phyloP scores from a whole-genome alignment of 2,888 invertebrate species.

The Himalopsyche tibetana region DNA sequence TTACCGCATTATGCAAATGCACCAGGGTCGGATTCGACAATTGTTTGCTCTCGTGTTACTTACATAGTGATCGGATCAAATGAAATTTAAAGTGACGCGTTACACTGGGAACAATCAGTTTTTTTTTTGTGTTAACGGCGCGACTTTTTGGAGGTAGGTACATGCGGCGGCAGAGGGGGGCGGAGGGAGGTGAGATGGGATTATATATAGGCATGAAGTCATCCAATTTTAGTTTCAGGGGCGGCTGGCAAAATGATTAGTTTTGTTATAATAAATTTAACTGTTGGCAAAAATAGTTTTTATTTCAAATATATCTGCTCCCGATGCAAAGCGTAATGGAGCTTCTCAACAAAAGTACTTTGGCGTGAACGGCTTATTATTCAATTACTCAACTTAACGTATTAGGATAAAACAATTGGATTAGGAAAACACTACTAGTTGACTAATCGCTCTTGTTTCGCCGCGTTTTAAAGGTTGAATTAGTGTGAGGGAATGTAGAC shows the following conservation, averaged over 20 bases:
- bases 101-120: constrained; percentile 54
- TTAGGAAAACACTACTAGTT: too few relatives aligned
- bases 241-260: constrained; percentile 44
- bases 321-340: too few relatives aligned
- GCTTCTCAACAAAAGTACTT: too few relatives aligned
- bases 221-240: constrained; percentile 54
- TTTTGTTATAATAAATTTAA: too few relatives aligned
- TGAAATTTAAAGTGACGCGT: constrained; percentile 52
- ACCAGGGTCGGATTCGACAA: constrained; percentile 34
- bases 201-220: constrained; percentile 63
- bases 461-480: too few relatives aligned
- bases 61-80: constrained; percentile 46
- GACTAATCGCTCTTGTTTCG: too few relatives aligned
- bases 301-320: too few relatives aligned
- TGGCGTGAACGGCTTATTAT: too few relatives aligned
- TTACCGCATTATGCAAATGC: constrained; percentile 21
- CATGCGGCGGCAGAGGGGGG: constrained; percentile 36
- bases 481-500: too few relatives aligned
- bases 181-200: constrained; percentile 39
- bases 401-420: too few relatives aligned
- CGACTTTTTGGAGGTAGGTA: constrained; percentile 16
- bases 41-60: constrained; percentile 40
- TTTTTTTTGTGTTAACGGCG: constrained; percentile 38
- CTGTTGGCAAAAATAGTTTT: too few relatives aligned
- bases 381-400: too few relatives aligned